These are phyloP conservation scores for Melieria crassipennis DNA, from an alignment of 2,888 invertebrate genomes.

Conservation along the genomic window DNA sequence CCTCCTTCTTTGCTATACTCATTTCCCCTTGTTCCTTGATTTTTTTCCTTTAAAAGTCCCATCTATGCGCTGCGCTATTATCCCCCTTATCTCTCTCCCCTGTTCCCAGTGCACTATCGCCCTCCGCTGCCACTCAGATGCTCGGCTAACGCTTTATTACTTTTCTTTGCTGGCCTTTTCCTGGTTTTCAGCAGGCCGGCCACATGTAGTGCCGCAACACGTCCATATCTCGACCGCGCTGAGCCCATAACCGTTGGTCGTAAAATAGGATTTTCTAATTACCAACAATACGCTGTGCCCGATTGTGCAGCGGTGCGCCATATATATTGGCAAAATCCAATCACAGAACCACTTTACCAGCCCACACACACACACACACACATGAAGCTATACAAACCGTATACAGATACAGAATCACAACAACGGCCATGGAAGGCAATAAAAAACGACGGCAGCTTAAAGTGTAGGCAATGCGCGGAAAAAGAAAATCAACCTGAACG, in stretches of 20 bases:
- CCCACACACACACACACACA: too few species aligned
- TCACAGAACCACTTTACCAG: conserved; percentile 23
- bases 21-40: too few species aligned
- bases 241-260: conserved; percentile 17
- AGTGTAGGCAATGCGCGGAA: not conserved
- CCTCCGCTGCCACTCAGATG: not conserved
- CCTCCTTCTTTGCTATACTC: too few species aligned
- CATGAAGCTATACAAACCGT: not conserved
- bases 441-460: not conserved
- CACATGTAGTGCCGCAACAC: not conserved
- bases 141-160: not conserved
- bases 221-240: not conserved
- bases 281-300: conserved; percentile 14
- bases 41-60: too few species aligned
- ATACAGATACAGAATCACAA: not conserved
- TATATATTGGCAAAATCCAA: conserved; percentile 24
- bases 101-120: not conserved
- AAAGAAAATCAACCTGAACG: not conserved
- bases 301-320: not conserved
- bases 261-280: conserved; percentile 39
- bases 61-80: too few species aligned
- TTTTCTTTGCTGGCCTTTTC: not conserved
- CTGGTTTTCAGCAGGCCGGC: not conserved
- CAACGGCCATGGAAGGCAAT: not conserved
- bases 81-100: not conserved